These are phyloP conservation scores for Drosophila paranaensis DNA, from an alignment of 2,888 invertebrate species.

Conservation along the genomic window DNA sequence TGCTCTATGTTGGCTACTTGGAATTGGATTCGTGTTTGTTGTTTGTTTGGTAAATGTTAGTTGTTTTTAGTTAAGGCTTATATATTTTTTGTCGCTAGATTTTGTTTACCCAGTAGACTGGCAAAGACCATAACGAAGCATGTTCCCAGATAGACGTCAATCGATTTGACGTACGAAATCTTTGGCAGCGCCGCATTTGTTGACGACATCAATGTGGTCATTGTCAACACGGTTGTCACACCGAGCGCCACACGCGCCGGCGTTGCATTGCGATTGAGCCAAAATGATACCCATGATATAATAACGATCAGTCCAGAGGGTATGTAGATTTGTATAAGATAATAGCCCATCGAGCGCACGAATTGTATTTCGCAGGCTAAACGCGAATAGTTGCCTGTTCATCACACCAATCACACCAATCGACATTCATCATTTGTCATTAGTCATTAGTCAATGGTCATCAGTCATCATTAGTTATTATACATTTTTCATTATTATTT, in stretches of 20 bases:
- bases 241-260: conserved; percentile 97
- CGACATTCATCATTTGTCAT: neutral
- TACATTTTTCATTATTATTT: conserved; percentile 19
- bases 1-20: conserved; percentile 39
- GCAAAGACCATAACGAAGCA: conserved; percentile 99
- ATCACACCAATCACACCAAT: neutral
- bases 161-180: conserved; percentile 98
- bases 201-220: conserved; percentile 98
- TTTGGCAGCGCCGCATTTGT: conserved; percentile 98
- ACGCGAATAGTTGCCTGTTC: conserved; percentile 96
- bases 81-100: conserved; percentile 53
- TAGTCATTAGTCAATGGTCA: neutral
- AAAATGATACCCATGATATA: conserved; percentile 98
- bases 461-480: neutral
- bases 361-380: conserved; percentile 98
- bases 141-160: conserved; percentile 98
- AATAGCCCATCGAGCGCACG: conserved; percentile 99
- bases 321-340: conserved; percentile 99
- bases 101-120: conserved; percentile 93
- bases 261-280: conserved; percentile 97
- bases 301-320: conserved; percentile 98
- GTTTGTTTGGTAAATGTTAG: conserved; percentile 39
- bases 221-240: conserved; percentile 98
- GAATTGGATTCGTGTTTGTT: conserved; percentile 34
- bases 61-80: conserved; percentile 27